These are phyloP conservation scores for Galerucella nymphaeae DNA, from an alignment of 2,888 invertebrate species.

Conservation along the genomic window DNA sequence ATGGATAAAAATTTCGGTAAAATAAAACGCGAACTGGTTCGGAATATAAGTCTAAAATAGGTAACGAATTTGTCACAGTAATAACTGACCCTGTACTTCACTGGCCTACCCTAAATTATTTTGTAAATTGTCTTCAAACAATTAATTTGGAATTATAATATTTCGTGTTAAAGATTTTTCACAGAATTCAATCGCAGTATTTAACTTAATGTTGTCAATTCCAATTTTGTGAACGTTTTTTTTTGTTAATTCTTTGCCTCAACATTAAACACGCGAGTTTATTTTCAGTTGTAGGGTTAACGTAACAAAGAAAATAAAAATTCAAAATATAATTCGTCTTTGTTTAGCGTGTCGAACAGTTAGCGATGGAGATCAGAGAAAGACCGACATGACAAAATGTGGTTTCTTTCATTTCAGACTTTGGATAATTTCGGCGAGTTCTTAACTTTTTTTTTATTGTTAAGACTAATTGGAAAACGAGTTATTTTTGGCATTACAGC, in stretches of 20 bases:
- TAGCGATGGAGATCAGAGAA: conserved; percentile 37
- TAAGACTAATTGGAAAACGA: conserved; percentile 33
- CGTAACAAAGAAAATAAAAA: conserved; percentile 22
- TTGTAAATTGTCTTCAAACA: too few relatives aligned
- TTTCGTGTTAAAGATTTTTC: too few relatives aligned
- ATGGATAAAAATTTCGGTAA: too few relatives aligned
- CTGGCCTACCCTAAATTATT: too few relatives aligned
- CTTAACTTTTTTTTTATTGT: conserved; percentile 31
- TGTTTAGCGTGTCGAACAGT: conserved; percentile 36
- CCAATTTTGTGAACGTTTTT: neutral
- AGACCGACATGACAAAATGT: conserved; percentile 35
- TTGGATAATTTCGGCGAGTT: conserved; percentile 34
- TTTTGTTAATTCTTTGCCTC: conserved; percentile 10
- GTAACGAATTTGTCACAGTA: too few relatives aligned
- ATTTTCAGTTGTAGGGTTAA: conserved; percentile 16
- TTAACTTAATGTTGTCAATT: too few relatives aligned
- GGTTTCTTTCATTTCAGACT: conserved; percentile 33
- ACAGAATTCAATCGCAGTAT: too few relatives aligned
- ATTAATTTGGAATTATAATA: too few relatives aligned
- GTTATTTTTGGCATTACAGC: conserved; percentile 33
- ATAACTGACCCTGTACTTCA: too few relatives aligned
- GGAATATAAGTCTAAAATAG: too few relatives aligned
- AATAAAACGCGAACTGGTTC: too few relatives aligned
- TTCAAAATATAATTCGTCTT: conserved; percentile 31
- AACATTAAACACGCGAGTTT: conserved; percentile 11